phyloP scores from a whole-genome alignment of 2,888 invertebrate species.

The Seira musarum region DNA sequence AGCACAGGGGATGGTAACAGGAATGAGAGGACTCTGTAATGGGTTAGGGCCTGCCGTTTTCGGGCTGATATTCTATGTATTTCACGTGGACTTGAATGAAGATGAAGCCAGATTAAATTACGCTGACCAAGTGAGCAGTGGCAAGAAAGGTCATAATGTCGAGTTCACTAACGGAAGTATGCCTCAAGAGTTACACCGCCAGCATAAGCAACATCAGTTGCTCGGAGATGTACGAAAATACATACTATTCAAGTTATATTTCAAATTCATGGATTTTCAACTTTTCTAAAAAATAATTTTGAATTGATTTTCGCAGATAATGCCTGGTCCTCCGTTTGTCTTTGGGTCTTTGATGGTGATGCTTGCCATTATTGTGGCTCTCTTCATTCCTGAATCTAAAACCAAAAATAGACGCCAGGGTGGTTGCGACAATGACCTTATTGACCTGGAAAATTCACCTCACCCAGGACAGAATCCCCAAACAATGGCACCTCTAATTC shows the following conservation, averaged over 20 bases:
- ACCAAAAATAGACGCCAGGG: constrained; percentile 66
- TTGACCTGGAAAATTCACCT: constrained; percentile 68
- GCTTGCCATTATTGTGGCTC: constrained; percentile 93
- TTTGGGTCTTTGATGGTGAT: constrained; percentile 97
- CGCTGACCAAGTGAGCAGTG: constrained; percentile 50
- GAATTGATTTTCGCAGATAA: constrained; percentile 76
- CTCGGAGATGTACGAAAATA: constrained; percentile 46
- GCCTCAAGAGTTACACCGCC: constrained; percentile 20
- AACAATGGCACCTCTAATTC: constrained; percentile 69
- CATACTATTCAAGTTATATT: too few species aligned
- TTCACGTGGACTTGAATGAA: constrained; percentile 96
- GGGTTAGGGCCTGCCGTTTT: constrained; percentile 99
- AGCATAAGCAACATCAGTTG: constrained; percentile 32
- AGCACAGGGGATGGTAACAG: constrained; percentile 98
- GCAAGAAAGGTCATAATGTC: constrained; percentile 39
- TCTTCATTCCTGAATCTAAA: constrained; percentile 84
- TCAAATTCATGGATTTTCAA: constrained; percentile 14
- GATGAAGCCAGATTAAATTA: constrained; percentile 72
- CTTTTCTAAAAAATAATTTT: constrained; percentile 16
- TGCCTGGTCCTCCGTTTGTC: constrained; percentile 98
- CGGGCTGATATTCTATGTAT: constrained; percentile 98
- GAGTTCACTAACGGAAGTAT: constrained; percentile 39
- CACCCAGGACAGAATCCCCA: constrained; percentile 66
- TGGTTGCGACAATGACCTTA: constrained; percentile 66
- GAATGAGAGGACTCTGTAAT: constrained; percentile 97